Conservation (phyloP, 2,797 vertebrate genomes). For the Hyperoplus lanceolatus region DNA sequence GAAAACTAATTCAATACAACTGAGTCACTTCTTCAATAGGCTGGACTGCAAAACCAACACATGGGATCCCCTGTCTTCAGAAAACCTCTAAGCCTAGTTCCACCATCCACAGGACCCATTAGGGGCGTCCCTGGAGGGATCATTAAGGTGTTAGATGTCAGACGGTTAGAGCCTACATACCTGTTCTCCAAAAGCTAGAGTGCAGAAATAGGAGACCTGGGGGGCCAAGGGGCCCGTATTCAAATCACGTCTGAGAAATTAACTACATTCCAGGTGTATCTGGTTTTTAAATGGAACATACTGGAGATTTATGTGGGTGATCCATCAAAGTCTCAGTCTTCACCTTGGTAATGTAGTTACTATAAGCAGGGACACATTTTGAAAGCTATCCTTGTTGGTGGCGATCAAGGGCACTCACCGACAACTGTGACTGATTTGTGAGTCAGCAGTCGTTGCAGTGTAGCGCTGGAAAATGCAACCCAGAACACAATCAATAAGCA, state of each 20-base stretch:
- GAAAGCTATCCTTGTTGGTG: constrained; percentile 28
- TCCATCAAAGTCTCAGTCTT: constrained; percentile 31
- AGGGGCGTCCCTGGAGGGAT: constrained; percentile 53
- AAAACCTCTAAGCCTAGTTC: constrained; percentile 48
- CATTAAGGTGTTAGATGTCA: constrained; percentile 66
- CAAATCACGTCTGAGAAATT: constrained; percentile 15
- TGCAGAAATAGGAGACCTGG: constrained; percentile 27
- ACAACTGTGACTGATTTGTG: constrained; percentile 36
- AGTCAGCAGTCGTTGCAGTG: constrained; percentile 16
- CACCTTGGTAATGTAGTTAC: constrained; percentile 25
- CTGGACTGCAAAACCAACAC: constrained; percentile 15
- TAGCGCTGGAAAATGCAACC: constrained; percentile 11
- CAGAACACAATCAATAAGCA: constrained; percentile 11
- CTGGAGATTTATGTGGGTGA: not conserved
- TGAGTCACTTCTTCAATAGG: constrained; percentile 7
- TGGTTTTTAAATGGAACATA: constrained; percentile 10
- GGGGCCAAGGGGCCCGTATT: constrained; percentile 14
- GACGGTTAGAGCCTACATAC: constrained; percentile 40
- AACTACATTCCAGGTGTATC: not conserved
- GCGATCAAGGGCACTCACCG: constrained; percentile 38
- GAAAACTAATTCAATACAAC: no score
- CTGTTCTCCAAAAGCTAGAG: constrained; percentile 33
- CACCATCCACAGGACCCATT: constrained; percentile 45
- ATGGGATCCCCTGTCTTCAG: constrained; percentile 41
- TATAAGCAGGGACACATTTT: not conserved